These are phyloP conservation scores for Apolygus lucorum DNA, from an alignment of 1,140 invertebrate species.

Conservation along the genomic window DNA sequence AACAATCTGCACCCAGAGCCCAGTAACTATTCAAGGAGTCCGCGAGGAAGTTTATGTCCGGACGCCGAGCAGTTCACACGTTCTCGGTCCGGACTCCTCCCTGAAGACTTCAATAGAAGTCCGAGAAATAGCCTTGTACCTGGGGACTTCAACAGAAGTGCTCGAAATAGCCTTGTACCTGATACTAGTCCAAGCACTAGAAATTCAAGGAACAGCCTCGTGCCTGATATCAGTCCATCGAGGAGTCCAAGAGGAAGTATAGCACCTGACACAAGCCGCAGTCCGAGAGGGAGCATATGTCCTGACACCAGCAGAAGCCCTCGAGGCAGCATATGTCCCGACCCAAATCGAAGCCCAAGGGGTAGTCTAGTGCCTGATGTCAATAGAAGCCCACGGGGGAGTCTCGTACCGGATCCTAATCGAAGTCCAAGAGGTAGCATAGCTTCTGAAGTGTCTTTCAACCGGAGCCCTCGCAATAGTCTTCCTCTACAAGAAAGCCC, in stretches of 20 bases:
- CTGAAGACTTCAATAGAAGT: conserved; percentile 43
- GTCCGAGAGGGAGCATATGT: conserved; percentile 33
- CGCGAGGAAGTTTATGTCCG: conserved; percentile 37
- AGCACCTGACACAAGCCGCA: conserved; percentile 34
- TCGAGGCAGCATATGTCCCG: conserved; percentile 40
- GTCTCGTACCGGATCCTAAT: conserved; percentile 31
- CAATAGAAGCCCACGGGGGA: conserved; percentile 36
- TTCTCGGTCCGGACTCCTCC: conserved; percentile 48
- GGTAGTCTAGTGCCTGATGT: conserved; percentile 46
- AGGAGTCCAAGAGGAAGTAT: conserved; percentile 54
- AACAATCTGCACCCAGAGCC: conserved; percentile 54
- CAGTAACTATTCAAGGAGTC: conserved; percentile 39
- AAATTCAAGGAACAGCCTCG: conserved; percentile 46
- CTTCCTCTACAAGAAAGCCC: conserved; percentile 30
- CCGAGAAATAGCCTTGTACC: conserved; percentile 54
- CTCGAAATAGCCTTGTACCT: conserved; percentile 44
- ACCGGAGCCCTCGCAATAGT: conserved; percentile 34
- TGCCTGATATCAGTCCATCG: conserved; percentile 36
- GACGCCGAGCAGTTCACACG: conserved; percentile 32
- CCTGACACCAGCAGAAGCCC: conserved; percentile 37
- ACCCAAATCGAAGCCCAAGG: conserved; percentile 46
- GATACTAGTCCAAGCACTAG: conserved; percentile 43
- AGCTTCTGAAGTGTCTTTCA: conserved; percentile 39
- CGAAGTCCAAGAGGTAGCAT: conserved; percentile 45
- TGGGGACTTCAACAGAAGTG: conserved; percentile 33